Base-by-base conservation (phyloP, 2,113 vertebrate species). In the Coregonus clupeaformis region DNA sequence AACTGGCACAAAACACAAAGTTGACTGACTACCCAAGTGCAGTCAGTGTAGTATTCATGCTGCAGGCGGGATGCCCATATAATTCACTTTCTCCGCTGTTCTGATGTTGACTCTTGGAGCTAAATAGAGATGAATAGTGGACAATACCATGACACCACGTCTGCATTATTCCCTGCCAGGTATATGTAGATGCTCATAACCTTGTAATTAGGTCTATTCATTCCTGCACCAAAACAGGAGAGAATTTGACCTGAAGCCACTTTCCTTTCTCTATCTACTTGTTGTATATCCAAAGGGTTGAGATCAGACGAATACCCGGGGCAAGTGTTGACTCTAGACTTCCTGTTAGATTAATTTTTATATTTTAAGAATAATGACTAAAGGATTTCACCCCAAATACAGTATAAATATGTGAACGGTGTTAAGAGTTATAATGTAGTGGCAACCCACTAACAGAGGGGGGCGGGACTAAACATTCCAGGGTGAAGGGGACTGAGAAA, bases 301-400 rank as follows among this genome's bases (percentile, higher is more conserved):
- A 52, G 68, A 78, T 62, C 49, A 68, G 60, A 55, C 57, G 32
- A 67, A 78, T 64, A 77, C 36, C 29, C 16, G 67, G 67, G 78
- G 66, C 80, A 66, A 85, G 87, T 87, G 75, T 75, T 80, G 84
- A 92, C 74, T 74, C 13, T 24, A 7, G 5, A 22, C 74, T n/a
- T n/a, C n/a, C n/a, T n/a, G n/a, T n/a, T n/a, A n/a, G n/a, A n/a
- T n/a, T n/a, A n/a, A n/a, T n/a, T n/a, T n/a, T n/a, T n/a, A n/a
- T n/a, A n/a, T n/a, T n/a, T n/a, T n/a, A n/a, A n/a, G n/a, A n/a
- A n/a, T n/a, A n/a, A n/a, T n/a, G n/a, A n/a, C n/a, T n/a, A n/a
- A n/a, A n/a, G n/a, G n/a, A n/a, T n/a, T n/a, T n/a, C n/a, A n/a
- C n/a, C n/a, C n/a, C n/a, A n/a, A n/a, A n/a, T n/a, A n/a, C n/a